Percentiles rank a stretch among this genome's conserved stretches.
Evolutionary conservation across 2,888 invertebrate genomes (phyloP).

Genomic region (Pecten maximus): DNA sequence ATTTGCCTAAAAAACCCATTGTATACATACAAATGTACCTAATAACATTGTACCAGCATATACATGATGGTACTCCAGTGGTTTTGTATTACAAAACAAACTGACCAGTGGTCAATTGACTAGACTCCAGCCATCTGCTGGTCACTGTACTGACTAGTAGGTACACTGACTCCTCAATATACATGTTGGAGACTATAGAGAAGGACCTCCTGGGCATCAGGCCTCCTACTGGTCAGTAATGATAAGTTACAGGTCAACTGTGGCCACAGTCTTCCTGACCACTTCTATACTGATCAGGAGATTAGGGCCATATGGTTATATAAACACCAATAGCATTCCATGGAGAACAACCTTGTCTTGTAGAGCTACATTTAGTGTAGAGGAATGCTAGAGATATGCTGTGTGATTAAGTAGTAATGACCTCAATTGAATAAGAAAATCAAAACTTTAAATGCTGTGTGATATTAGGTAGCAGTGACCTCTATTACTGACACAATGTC

Average conservation of each 20-base stretch:
- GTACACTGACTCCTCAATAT: background rate
- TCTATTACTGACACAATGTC: background rate
- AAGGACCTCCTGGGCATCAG: background rate
- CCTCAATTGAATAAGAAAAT: no score
- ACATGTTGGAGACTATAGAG: no score
- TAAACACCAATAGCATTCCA: background rate
- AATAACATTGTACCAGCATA: background rate
- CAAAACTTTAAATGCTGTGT: no score
- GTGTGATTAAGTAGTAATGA: no score
- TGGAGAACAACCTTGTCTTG: background rate
- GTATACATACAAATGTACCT: background rate
- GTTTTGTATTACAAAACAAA: background rate
- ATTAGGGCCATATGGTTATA: conserved; percentile 10
- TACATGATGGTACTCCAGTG: background rate
- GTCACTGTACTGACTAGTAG: background rate
- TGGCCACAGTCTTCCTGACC: background rate
- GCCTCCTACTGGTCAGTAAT: background rate
- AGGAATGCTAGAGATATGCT: background rate
- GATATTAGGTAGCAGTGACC: background rate
- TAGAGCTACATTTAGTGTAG: background rate
- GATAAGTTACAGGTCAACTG: background rate
- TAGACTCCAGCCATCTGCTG: conserved; percentile 26
- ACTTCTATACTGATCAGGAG: conserved; percentile 4
- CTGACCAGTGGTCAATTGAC: conserved; percentile 16
- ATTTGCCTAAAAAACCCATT: background rate